Conservation (phyloP, 2,797 vertebrate genomes). For the Melanotaenia trifasciata region DNA sequence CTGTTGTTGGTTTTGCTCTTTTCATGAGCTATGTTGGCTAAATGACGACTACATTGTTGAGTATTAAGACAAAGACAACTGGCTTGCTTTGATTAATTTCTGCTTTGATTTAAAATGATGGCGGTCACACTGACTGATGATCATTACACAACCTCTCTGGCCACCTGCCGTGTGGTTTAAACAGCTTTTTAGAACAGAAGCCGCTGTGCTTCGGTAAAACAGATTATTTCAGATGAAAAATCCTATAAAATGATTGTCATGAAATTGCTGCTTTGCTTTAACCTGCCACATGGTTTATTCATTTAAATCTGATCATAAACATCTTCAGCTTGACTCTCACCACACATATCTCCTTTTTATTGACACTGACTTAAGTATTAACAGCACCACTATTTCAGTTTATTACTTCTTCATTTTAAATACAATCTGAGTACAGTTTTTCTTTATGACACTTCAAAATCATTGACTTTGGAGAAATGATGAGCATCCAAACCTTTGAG, state of each 20-base stretch:
- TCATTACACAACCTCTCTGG: constrained; percentile 12
- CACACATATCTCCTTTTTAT: not conserved
- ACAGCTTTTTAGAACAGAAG: constrained; percentile 8
- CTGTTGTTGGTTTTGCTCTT: not conserved
- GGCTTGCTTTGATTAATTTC: not conserved
- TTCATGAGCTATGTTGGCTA: constrained; percentile 7
- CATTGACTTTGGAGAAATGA: constrained; percentile 43
- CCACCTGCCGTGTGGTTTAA: constrained; percentile 7
- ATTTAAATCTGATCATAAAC: constrained; percentile 23
- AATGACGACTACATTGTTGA: not conserved
- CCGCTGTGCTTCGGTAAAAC: constrained; percentile 35
- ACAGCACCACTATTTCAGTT: constrained; percentile 20
- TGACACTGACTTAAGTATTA: constrained; percentile 1
- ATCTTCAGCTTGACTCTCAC: not conserved
- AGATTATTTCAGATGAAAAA: constrained; percentile 24
- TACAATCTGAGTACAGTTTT: constrained; percentile 33
- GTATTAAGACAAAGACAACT: not conserved
- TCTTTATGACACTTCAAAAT: constrained; percentile 24
- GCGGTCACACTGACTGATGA: constrained; percentile 13
- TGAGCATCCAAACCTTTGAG: constrained; percentile 67
- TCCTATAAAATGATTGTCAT: constrained; percentile 7
- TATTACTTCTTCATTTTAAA: constrained; percentile 43
- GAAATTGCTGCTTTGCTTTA: constrained; percentile 29
- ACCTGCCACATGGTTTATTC: constrained; percentile 40
- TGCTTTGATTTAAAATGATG: constrained; percentile 8